Evolutionary conservation across 2,888 invertebrate species (phyloP), one percentile per base, ranked within the genome.

Genomic region (Gymnoscelis rufifasciata): DNA sequence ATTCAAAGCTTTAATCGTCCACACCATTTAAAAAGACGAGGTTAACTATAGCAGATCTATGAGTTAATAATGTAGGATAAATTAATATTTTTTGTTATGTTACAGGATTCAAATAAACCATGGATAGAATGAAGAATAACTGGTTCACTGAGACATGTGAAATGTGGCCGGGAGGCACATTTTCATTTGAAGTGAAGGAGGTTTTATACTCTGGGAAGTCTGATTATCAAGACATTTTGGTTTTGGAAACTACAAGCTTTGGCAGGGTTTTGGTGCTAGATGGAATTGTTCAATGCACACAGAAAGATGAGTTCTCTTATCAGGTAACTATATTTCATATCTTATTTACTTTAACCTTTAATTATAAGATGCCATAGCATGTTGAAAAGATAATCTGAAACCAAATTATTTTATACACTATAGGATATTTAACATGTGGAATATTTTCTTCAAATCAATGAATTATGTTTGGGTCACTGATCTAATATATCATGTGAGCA

Each of bases 251-350:
- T 90, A 72, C 71, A 64, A 90, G 92, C 30, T 93, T 97, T 71
- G 99, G 99, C 0, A 93, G 89, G 66, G 96, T 94, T 1, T 82
- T 99, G 36, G 93, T 98, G 1, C 84, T 99, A 30, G 99, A 99
- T 83, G 98, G 97, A 14, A 95, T 98, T 15, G 97, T 99, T 60
- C 99, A 99, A 74, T 98, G 97, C 68, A 96, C 98, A 0, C 94
- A 98, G 74, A 91, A 92, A 60, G 99, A 99, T 88, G 99, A 99
- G 78, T 98, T 96, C 80, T 92, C 98, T 0, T 99, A 99, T 78
- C 99, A 99, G 80, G 89, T 88, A 59, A 52, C 27, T 43, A 7
- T n/a, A n/a, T n/a, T n/a, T n/a, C n/a, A n/a, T n/a, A n/a, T n/a
- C n/a, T n/a, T n/a, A n/a, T n/a, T n/a, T n/a, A n/a, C n/a, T n/a